These are phyloP conservation scores for Dryocosmus kuriphilus DNA, from an alignment of 2,888 invertebrate species.

Conservation along the genomic window DNA sequence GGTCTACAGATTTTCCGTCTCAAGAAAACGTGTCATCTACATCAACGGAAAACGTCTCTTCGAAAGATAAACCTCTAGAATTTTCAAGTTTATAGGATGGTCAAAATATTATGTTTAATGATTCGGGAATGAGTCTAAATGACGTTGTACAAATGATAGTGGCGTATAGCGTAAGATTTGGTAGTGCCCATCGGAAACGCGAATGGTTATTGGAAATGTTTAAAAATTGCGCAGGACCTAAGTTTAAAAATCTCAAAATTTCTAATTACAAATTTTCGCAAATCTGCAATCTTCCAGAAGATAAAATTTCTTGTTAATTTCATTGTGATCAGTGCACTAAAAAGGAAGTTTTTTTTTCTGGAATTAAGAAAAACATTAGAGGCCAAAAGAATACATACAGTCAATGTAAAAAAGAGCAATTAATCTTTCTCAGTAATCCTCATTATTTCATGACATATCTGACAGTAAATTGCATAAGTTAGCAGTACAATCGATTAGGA, in stretches of 20 bases:
- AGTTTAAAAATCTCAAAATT: too few species aligned
- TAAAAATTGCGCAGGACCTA: too few species aligned
- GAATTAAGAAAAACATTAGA: conserved; percentile 9
- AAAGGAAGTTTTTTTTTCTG: conserved; percentile 18
- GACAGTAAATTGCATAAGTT: too few species aligned
- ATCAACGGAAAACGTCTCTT: too few species aligned
- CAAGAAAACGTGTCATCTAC: too few species aligned
- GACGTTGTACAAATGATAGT: too few species aligned
- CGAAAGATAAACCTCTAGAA: too few species aligned
- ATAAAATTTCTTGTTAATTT: conserved; percentile 29
- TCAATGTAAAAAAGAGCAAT: conserved; percentile 25
- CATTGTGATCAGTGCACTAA: conserved; percentile 22
- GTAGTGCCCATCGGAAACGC: conserved; percentile 15
- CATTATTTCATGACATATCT: too few species aligned
- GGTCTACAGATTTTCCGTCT: too few species aligned
- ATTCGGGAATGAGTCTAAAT: too few species aligned
- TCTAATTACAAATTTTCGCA: conserved; percentile 29
- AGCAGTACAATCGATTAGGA: conserved; percentile 68
- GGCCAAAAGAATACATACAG: neutral
- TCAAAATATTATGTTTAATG: conserved; percentile 41
- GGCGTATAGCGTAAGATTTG: conserved; percentile 28
- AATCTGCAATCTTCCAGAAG: conserved; percentile 24
- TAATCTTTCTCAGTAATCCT: neutral
- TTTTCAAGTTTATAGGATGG: neutral
- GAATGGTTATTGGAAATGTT: conserved; percentile 16